Evolutionary conservation across 1,140 invertebrate species (phyloP).

Genomic region (Aethina tumida): DNA sequence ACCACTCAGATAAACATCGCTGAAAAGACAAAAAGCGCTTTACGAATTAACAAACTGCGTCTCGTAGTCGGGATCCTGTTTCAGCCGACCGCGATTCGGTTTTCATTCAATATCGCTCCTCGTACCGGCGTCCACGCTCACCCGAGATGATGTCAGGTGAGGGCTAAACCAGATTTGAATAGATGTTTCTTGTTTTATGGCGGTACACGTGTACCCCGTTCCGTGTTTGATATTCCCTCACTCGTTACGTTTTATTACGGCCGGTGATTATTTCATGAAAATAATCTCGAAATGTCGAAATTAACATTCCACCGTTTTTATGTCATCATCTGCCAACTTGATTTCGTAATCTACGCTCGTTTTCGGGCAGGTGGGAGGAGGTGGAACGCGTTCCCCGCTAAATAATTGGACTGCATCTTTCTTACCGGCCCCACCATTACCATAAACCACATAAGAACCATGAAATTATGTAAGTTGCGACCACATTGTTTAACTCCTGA

Average conservation of each 20-base stretch:
- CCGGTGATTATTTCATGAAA: conserved; percentile 1
- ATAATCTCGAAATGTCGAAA: too few species aligned
- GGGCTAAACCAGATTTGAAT: conserved; percentile 21
- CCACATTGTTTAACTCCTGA: too few species aligned
- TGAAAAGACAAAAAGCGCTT: conserved; percentile 26
- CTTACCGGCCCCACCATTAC: too few species aligned
- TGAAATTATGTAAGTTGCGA: too few species aligned
- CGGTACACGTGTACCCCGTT: conserved; percentile 18
- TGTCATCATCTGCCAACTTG: too few species aligned
- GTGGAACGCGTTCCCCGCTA: too few species aligned
- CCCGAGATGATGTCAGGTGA: not conserved
- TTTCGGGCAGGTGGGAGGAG: too few species aligned
- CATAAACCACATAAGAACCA: too few species aligned
- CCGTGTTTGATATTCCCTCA: conserved; percentile 16
- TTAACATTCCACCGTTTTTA: too few species aligned
- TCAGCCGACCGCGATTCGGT: not conserved
- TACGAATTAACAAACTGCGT: conserved; percentile 28
- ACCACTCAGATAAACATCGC: conserved; percentile 26
- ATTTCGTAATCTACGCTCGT: too few species aligned
- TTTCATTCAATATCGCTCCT: not conserved
- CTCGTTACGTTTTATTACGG: conserved; percentile 15
- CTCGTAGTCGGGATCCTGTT: not conserved
- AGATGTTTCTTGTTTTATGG: conserved; percentile 20
- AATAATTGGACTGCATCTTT: too few species aligned
- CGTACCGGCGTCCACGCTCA: conserved; percentile 1